Percentiles rank a stretch among this genome's conserved stretches.
These are phyloP conservation scores for Squalus acanthias DNA, from an alignment of 2,797 vertebrate genomes.

Conservation along the genomic window DNA sequence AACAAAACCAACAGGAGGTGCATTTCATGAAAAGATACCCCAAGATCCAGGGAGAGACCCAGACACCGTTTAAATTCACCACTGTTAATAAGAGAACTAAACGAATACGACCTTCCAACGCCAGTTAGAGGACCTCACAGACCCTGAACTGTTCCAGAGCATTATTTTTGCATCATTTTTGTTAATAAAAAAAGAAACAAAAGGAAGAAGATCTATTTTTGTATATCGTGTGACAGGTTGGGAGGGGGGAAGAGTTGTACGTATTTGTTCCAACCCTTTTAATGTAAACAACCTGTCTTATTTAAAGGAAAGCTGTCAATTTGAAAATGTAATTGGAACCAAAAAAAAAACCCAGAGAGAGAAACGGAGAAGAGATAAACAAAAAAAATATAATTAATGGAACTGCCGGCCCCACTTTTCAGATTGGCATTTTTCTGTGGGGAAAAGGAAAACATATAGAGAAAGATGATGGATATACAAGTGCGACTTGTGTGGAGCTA, in stretches of 20 bases:
- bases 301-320: conserved; percentile 20
- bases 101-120: conserved; percentile 66
- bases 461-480: neutral
- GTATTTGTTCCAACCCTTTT: conserved; percentile 16
- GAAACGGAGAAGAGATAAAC: neutral
- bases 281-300: conserved; percentile 32
- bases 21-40: conserved; percentile 83
- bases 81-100: conserved; percentile 77
- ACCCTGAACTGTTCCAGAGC: conserved; percentile 59
- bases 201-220: conserved; percentile 75
- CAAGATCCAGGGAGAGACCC: conserved; percentile 68
- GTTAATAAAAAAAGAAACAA: conserved; percentile 50
- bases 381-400: neutral
- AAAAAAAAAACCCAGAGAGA: neutral
- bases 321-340: neutral
- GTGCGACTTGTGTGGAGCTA: neutral
- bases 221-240: conserved; percentile 65
- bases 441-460: neutral
- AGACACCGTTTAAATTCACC: conserved; percentile 76
- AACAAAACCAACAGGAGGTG: conserved; percentile 77
- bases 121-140: conserved; percentile 56
- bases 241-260: neutral
- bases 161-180: conserved; percentile 69
- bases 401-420: neutral
- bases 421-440: neutral